Evolutionary conservation across 1,140 invertebrate species (phyloP), one percentile per base, ranked within the genome.

Genomic region (Diuraphis noxia): DNA sequence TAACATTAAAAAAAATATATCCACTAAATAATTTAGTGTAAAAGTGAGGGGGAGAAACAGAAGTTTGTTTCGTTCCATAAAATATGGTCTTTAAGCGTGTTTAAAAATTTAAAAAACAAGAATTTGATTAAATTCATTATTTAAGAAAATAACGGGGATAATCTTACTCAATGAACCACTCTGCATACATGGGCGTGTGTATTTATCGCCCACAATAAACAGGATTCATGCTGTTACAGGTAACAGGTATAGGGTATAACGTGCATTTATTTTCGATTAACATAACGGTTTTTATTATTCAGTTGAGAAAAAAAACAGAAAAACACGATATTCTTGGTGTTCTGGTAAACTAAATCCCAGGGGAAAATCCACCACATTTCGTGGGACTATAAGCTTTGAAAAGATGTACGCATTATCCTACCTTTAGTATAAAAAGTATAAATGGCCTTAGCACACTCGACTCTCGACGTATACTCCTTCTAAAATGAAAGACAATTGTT

Each of bases 381-480:
- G 30, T 8, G 43, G 41, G 85, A 87, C 85, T 56, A 38, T 87
- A 87, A 87, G 46, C 85, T 87, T 87, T 56, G 49, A 56, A 56
- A 38, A 52, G 34, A 43, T 87, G 85, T 52, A n/a, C 34, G 46
- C 21, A 52, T 87, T 87, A 87, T 56, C n/a, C 84, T 52, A 38
- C 49, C 34, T 56, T 87, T 56, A 87, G 85, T 56, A 87, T 38
- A 36, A 56, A 87, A 56, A 87, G 49, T 87, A 38, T 87, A 87
- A 52, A 87, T 36, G 49, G 56, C 13, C 25, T 56, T 56, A 25
- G 13, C 36, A 19, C 49, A 87, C 85, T 40, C 13, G 38, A 23
- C 21, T 36, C 30, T 25, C 82, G 5, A 43, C 82, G 21, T 38
- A 34, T n/a, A 49, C 36, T 49, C 43, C 8, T 86, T 86, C 8